Percentiles rank a stretch among this genome's conserved stretches.
Conservation (phyloP, 1,140 invertebrate genomes). For the Brachystomella parvula region DNA sequence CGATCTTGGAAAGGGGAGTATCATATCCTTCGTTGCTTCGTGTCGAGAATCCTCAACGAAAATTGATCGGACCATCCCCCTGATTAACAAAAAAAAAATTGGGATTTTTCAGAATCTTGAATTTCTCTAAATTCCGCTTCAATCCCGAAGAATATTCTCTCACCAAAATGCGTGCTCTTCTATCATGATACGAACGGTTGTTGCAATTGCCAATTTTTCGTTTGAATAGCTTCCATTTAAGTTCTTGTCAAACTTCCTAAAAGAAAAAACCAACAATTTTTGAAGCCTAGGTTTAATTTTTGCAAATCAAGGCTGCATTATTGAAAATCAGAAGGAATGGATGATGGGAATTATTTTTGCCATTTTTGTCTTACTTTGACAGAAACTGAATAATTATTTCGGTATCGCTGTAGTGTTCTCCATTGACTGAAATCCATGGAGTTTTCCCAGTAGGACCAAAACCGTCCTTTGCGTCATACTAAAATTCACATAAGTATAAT, state of each 20-base stretch:
- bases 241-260: slow-evolving; percentile 24
- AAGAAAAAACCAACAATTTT: not conserved
- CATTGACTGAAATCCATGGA: slow-evolving; percentile 47
- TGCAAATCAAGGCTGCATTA: not conserved
- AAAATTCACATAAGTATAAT: not conserved
- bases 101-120: not conserved
- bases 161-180: slow-evolving; percentile 36
- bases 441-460: slow-evolving; percentile 36
- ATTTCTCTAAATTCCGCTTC: not conserved
- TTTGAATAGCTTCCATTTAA: slow-evolving; percentile 8
- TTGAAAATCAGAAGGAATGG: not conserved
- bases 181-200: slow-evolving; percentile 29
- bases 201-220: slow-evolving; percentile 25
- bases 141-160: not conserved
- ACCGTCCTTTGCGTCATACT: slow-evolving; percentile 27
- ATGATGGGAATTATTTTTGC: not conserved
- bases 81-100: not conserved
- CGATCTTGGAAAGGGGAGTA: not conserved
- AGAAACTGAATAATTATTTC: slow-evolving; percentile 36
- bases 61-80: not conserved
- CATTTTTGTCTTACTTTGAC: slow-evolving; percentile 14
- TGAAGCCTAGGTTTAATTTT: not conserved
- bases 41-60: not conserved
- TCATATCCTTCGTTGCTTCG: not conserved
- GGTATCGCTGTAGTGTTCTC: slow-evolving; percentile 43